These are phyloP conservation scores for Hylyphantes graminicola DNA, from an alignment of 1,140 invertebrate species.

Conservation along the genomic window DNA sequence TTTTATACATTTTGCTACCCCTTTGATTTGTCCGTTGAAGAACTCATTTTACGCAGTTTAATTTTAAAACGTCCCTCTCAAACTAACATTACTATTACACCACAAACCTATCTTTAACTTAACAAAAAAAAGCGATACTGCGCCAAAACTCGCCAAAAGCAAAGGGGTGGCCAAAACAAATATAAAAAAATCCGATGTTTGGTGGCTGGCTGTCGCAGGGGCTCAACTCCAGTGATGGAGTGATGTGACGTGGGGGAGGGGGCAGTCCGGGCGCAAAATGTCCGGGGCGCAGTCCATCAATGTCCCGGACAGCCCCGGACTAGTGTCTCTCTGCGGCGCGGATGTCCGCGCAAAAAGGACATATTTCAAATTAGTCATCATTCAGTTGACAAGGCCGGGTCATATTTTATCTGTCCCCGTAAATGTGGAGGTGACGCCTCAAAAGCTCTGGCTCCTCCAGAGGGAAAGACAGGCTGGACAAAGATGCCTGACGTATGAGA, in stretches of 20 bases:
- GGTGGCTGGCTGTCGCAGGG: constrained; percentile 45
- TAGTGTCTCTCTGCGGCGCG: constrained; percentile 53
- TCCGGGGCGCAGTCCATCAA: constrained; percentile 53
- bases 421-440: constrained; percentile 59
- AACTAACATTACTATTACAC: too few species aligned
- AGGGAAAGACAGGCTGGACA: constrained; percentile 41
- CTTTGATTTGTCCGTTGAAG: too few species aligned
- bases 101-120: too few species aligned
- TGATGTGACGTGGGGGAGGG: constrained; percentile 25
- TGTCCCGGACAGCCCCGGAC: constrained; percentile 52
- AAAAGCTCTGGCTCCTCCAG: constrained; percentile 31
- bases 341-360: constrained; percentile 60
- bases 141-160: constrained; percentile 41
- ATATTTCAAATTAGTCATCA: constrained; percentile 62
- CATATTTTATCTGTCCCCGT: constrained; percentile 60
- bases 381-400: constrained; percentile 58
- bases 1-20: too few species aligned
- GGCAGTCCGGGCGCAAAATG: neutral
- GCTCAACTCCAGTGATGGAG: constrained; percentile 39
- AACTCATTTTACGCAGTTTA: too few species aligned
- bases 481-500: constrained; percentile 59
- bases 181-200: constrained; percentile 28
- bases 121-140: constrained; percentile 6
- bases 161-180: neutral
- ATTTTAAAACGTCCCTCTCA: too few species aligned